A percentile compares a stretch with the other conserved stretches of the same genome.
phyloP scores from a whole-genome alignment of 2,888 invertebrate species.

The Nycteola revayana region DNA sequence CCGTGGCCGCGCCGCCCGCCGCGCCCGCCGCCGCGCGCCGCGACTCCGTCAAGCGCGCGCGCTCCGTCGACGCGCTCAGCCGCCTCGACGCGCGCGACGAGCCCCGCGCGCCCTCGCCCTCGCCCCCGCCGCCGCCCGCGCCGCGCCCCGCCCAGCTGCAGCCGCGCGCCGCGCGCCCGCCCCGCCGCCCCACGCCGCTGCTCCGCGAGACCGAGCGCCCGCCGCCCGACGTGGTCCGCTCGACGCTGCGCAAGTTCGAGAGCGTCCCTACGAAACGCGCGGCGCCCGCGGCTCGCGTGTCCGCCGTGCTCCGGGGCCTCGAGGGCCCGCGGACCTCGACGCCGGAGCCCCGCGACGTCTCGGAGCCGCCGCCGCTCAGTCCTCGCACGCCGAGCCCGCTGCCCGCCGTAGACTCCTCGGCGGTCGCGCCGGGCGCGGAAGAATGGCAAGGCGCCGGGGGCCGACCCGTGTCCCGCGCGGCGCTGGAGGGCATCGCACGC shows the following conservation, averaged over 20 bases:
- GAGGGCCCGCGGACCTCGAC: slow-evolving; percentile 57
- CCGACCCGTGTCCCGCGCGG: slow-evolving; percentile 79
- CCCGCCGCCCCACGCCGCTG: slow-evolving; percentile 73
- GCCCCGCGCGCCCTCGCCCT: slow-evolving; percentile 83
- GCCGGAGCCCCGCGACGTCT: slow-evolving; percentile 48
- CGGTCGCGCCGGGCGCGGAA: slow-evolving; percentile 73
- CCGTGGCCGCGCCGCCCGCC: slow-evolving; percentile 48
- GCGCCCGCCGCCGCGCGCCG: slow-evolving; percentile 58
- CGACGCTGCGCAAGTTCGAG: slow-evolving; percentile 93
- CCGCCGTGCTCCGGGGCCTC: slow-evolving; percentile 61
- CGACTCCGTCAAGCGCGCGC: slow-evolving; percentile 89
- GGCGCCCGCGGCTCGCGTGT: slow-evolving; percentile 74
- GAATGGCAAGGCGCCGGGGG: too few relatives aligned
- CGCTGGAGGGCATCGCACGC: slow-evolving; percentile 85
- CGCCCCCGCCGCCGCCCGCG: slow-evolving; percentile 48
- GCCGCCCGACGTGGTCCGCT: slow-evolving; percentile 94
- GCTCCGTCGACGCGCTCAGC: slow-evolving; percentile 92
- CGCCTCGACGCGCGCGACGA: slow-evolving; percentile 83
- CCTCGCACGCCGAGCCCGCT: slow-evolving; percentile 56
- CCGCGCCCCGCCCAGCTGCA: slow-evolving; percentile 69
- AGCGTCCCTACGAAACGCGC: slow-evolving; percentile 81
- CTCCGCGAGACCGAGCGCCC: slow-evolving; percentile 83
- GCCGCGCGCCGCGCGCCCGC: slow-evolving; percentile 75
- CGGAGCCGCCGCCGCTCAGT: slow-evolving; percentile 42
- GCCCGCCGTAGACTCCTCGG: slow-evolving; percentile 67